Percentiles rank a stretch among this genome's conserved stretches.
phyloP scores from a whole-genome alignment of 2,797 vertebrate species.

The Pseudomugil tenellus region DNA sequence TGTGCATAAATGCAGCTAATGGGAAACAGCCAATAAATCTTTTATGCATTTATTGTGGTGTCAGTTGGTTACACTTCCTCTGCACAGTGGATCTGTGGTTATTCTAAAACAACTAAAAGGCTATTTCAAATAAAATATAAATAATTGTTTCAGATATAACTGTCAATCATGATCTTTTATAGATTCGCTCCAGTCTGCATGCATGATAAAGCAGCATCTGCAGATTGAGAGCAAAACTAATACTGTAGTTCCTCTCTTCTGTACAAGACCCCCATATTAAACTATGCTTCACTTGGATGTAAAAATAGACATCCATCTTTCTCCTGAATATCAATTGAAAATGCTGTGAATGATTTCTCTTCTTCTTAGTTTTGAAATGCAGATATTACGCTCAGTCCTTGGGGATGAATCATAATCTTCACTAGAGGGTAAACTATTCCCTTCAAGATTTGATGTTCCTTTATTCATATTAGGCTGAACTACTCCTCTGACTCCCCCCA shows the following conservation, averaged over 20 bases:
- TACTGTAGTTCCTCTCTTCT: constrained; percentile 24
- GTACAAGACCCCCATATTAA: constrained; percentile 50
- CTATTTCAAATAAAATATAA: too few relatives aligned
- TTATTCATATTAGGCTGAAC: constrained; percentile 22
- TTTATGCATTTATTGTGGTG: too few relatives aligned
- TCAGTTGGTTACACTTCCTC: not conserved
- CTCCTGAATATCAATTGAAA: constrained; percentile 34
- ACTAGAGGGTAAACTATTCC: constrained; percentile 50
- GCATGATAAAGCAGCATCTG: constrained; percentile 11
- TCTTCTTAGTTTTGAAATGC: constrained; percentile 64
- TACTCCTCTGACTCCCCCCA: constrained; percentile 40
- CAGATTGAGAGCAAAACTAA: constrained; percentile 9
- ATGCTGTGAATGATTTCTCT: constrained; percentile 29
- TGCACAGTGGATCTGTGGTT: not conserved
- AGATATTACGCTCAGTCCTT: constrained; percentile 42
- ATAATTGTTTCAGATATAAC: too few relatives aligned
- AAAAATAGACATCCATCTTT: constrained; percentile 65
- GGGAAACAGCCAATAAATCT: not conserved
- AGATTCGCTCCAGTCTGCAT: constrained; percentile 12
- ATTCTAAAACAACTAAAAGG: too few relatives aligned
- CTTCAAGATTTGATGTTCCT: constrained; percentile 55
- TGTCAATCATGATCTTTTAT: not conserved
- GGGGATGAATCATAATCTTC: constrained; percentile 32
- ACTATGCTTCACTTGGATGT: constrained; percentile 55
- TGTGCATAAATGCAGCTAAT: not conserved